phyloP scores from a whole-genome alignment of 2,888 invertebrate genomes.

The Pyrocoelia pectoralis region DNA sequence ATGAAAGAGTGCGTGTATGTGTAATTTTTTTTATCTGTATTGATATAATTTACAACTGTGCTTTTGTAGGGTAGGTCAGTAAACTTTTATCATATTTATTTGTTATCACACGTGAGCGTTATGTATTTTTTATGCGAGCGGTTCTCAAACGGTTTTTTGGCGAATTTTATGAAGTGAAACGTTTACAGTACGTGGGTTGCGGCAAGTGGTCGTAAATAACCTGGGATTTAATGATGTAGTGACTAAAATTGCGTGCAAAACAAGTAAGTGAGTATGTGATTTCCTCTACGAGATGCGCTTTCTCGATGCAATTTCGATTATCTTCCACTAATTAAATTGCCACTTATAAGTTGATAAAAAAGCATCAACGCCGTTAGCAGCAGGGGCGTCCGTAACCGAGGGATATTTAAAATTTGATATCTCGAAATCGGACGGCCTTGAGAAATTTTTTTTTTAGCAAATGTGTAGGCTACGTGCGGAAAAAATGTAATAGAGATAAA shows the following conservation, averaged over 20 bases:
- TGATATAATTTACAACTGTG: conserved; percentile 39
- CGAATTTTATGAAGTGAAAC: neutral
- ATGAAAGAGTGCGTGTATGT: neutral
- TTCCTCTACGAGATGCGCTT: too few species aligned
- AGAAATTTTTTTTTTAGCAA: neutral
- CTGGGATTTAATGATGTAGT: too few species aligned
- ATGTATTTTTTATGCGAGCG: conserved; percentile 35
- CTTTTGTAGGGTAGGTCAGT: conserved; percentile 54
- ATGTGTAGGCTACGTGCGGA: neutral
- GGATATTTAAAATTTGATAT: neutral
- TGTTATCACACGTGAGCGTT: conserved; percentile 45
- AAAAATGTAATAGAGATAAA: neutral
- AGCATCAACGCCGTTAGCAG: too few species aligned
- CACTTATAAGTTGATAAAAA: too few species aligned
- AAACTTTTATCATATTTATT: conserved; percentile 56
- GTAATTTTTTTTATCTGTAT: conserved; percentile 30
- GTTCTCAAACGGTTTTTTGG: conserved; percentile 38
- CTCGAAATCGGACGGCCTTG: neutral
- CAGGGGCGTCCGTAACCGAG: neutral
- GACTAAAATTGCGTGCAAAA: too few species aligned
- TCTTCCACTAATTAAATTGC: too few species aligned
- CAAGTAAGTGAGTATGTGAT: too few species aligned
- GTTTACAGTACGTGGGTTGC: too few species aligned
- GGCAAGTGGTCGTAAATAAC: too few species aligned
- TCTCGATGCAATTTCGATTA: too few species aligned